A percentile compares a stretch with the other conserved stretches of the same genome.
Evolutionary conservation across 2,888 invertebrate species (phyloP).

Genomic region (Limnephilus auricula): DNA sequence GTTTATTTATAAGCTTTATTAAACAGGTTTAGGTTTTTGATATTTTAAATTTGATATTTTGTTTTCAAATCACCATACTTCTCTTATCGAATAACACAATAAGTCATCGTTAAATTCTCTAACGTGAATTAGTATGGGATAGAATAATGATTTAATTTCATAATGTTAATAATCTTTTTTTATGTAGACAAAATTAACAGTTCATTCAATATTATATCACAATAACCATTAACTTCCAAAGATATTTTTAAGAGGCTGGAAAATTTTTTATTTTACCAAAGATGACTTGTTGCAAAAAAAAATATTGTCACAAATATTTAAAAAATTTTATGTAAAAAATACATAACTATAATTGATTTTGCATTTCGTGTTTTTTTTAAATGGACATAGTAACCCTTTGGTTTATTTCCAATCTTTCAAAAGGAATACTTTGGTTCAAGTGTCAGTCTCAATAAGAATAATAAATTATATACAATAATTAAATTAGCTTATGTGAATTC

Average conservation of each 20-base stretch:
- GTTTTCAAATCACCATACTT: neutral
- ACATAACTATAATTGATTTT: neutral
- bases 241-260: constrained; percentile 1
- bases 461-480: neutral
- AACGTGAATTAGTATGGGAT: neutral
- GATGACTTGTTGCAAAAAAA: neutral
- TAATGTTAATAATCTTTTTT: neutral
- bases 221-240: constrained; percentile 5
- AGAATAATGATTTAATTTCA: neutral
- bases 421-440: neutral
- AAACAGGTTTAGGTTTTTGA: neutral
- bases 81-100: neutral
- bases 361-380: neutral
- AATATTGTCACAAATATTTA: neutral
- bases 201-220: neutral
- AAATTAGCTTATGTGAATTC: neutral
- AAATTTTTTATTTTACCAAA: neutral
- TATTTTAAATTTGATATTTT: neutral
- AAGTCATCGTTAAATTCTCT: neutral
- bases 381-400: neutral
- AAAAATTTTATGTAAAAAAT: neutral
- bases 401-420: neutral
- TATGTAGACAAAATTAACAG: neutral
- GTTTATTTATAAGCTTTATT: neutral
- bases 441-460: neutral